Evolutionary conservation across 1,140 invertebrate genomes (phyloP), one percentile per base, ranked within the genome.

Genomic region (Aphidius gifuensis): DNA sequence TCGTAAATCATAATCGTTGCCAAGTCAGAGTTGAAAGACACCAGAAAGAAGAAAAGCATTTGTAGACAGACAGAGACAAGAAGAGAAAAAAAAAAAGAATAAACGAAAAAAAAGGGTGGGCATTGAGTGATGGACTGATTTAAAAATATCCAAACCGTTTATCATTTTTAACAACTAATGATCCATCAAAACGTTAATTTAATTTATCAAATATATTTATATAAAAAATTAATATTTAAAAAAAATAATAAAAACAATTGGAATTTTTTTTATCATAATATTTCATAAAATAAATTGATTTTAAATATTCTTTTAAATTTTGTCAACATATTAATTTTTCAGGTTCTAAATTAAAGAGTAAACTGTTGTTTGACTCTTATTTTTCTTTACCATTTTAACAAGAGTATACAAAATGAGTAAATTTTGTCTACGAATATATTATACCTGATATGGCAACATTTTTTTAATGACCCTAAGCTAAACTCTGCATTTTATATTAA

Each of bases 81-180:
- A 9, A 23, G 45, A 23, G 44, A 62, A n/a, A 11, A 50, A 43
- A n/a, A n/a, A 48, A 59, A 9, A 44, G 9, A 48, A 5, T 47
- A 5, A 50, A 11, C 9, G 16, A 16, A 9, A 48, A 60, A 45
- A 11, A 39, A 43, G 23, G 39, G 51, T 54, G 38, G 32, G 38
- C 23, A 39, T 53, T 53, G 53, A 48, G 47, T 56, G 47, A 50
- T 59, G 65, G 62, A 67, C 58, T 67, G 63, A 65, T 65, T 67
- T 51, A 21, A 43, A 61, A 67, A 65, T 67, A 63, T 38, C 51
- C 60, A 53, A 53, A 59, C 62, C 62, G 43, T 67, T 62, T 64
- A 67, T 67, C 66, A 67, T 64, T 59, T 53, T 38, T 32, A 44
- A 57, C 51, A 46, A 64, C 61, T 64, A 67, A 64, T 62, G 61